These are phyloP conservation scores for Epirrita christyi DNA, from an alignment of 2,888 invertebrate species.

Conservation along the genomic window DNA sequence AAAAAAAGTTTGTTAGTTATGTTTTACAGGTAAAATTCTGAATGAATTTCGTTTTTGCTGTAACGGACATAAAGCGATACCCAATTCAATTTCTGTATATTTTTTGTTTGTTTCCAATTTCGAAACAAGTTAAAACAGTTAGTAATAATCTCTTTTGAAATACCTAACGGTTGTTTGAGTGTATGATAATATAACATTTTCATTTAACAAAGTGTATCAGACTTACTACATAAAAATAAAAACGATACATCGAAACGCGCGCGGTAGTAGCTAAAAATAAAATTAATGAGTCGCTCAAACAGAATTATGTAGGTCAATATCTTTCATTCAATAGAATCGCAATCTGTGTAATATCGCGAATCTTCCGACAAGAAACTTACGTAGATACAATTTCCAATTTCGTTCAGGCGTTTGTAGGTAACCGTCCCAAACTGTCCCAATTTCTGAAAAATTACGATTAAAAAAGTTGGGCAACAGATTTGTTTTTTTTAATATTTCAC, in stretches of 20 bases:
- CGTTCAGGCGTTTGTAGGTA: background rate
- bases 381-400: slow-evolving; percentile 1
- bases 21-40: slow-evolving; percentile 8
- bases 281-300: slow-evolving; percentile 16
- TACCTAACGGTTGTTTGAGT: too few species aligned
- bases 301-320: slow-evolving; percentile 24
- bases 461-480: slow-evolving; percentile 29
- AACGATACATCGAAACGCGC: background rate
- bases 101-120: too few species aligned
- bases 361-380: background rate
- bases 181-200: too few species aligned
- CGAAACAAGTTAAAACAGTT: too few species aligned
- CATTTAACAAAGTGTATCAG: too few species aligned
- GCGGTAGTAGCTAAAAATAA: slow-evolving; percentile 20
- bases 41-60: slow-evolving; percentile 1
- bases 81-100: too few species aligned
- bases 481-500: slow-evolving; percentile 38
- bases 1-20: slow-evolving; percentile 13
- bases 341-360: background rate
- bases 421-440: slow-evolving; percentile 7
- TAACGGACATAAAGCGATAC: background rate
- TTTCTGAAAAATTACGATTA: slow-evolving; percentile 27
- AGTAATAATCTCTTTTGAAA: too few species aligned
- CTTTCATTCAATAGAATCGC: slow-evolving; percentile 24
- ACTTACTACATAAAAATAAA: too few species aligned